Evolutionary conservation across 30 jellyfish, hydroid and myxozoan species (phyloP).

Genomic region (Aurelia sp.): DNA sequence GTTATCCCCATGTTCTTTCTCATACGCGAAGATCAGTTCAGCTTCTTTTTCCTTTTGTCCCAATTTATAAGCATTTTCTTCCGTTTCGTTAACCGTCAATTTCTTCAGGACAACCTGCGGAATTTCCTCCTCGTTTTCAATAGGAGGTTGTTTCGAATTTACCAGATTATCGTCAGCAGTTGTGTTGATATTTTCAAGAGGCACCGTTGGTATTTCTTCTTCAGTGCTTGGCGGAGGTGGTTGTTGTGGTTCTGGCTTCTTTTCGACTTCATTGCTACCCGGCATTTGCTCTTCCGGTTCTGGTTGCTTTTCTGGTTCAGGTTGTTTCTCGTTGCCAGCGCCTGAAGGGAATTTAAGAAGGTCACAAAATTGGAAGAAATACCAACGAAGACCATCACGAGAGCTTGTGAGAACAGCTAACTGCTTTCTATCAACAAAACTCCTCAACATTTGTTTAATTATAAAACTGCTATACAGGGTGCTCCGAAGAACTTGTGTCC

Average conservation of each 20-base stretch:
- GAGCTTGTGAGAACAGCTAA: no score
- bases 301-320: no score
- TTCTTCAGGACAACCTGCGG: slow-evolving; percentile 54
- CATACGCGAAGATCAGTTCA: slow-evolving; percentile 72
- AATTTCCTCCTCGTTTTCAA: slow-evolving; percentile 23
- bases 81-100: slow-evolving; percentile 73
- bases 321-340: no score
- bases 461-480: no score
- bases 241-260: slow-evolving; percentile 3
- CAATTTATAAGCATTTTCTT: slow-evolving; percentile 68
- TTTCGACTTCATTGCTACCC: slow-evolving; percentile 19
- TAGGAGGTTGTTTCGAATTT: slow-evolving; percentile 4
- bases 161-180: slow-evolving; percentile 36
- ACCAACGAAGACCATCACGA: no score
- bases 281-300: not conserved
- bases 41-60: slow-evolving; percentile 48
- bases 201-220: slow-evolving; percentile 42
- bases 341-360: not conserved
- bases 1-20: slow-evolving; percentile 74
- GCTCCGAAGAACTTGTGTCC: no score
- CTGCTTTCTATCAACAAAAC: no score
- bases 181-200: slow-evolving; percentile 32
- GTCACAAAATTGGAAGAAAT: no score
- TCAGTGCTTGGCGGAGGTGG: slow-evolving; percentile 27
- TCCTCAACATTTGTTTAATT: no score